phyloP scores from a whole-genome alignment of 2,797 vertebrate genomes.

The Selene dorsalis region DNA sequence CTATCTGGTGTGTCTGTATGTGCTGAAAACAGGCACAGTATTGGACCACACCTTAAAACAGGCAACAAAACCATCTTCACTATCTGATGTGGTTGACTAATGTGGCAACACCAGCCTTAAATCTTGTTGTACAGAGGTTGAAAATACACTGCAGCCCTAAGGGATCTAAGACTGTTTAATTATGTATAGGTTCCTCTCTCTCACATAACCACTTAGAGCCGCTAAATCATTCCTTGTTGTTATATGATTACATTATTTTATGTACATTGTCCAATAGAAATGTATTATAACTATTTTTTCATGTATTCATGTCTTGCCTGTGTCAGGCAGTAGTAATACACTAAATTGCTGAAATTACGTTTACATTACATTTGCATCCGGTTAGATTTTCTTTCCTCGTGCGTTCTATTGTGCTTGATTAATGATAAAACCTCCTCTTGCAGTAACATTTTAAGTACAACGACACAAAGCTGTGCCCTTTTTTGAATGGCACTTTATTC shows the following conservation, averaged over 20 bases:
- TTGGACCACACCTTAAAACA: constrained; percentile 27
- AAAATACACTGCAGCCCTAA: background rate
- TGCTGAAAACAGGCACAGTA: background rate
- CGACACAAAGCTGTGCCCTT: background rate
- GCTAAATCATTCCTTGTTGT: background rate
- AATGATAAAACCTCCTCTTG: background rate
- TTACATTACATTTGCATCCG: background rate
- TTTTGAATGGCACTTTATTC: background rate
- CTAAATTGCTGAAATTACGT: background rate
- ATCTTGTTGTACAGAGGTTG: background rate
- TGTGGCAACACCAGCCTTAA: background rate
- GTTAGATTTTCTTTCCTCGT: no score
- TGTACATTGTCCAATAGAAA: background rate
- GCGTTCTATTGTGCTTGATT: background rate
- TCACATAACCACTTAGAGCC: background rate
- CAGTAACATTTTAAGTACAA: background rate
- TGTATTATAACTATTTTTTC: background rate
- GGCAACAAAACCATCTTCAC: background rate
- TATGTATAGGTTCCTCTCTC: background rate
- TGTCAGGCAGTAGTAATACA: background rate
- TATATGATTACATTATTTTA: background rate
- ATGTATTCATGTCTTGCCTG: background rate
- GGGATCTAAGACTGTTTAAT: background rate
- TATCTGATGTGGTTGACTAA: background rate
- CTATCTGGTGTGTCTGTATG: background rate